Percentiles rank a stretch among this genome's conserved stretches.
These are phyloP conservation scores for Dichetophora obliterata DNA, from an alignment of 2,888 invertebrate species.

Conservation along the genomic window DNA sequence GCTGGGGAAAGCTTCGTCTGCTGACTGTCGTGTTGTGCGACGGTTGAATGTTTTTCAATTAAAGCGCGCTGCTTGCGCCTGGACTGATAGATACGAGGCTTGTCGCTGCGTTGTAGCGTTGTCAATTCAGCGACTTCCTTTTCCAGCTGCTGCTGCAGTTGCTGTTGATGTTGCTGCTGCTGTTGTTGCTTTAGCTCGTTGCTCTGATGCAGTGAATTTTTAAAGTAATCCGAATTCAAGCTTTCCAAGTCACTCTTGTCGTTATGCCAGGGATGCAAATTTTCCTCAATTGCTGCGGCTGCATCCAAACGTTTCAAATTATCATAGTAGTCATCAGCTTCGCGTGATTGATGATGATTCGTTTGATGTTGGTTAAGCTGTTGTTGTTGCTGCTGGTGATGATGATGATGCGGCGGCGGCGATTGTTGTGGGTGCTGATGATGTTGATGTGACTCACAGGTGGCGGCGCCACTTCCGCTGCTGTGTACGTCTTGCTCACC, in stretches of 20 bases:
- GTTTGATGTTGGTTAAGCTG: slow-evolving; percentile 34
- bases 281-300: slow-evolving; percentile 55
- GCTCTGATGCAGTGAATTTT: slow-evolving; percentile 68
- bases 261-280: slow-evolving; percentile 67
- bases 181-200: slow-evolving; percentile 54
- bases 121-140: slow-evolving; percentile 60
- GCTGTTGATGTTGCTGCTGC: slow-evolving; percentile 31
- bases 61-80: slow-evolving; percentile 52
- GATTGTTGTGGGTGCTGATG: slow-evolving; percentile 48
- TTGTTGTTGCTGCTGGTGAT: slow-evolving; percentile 39
- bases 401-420: slow-evolving; percentile 50
- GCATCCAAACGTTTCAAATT: slow-evolving; percentile 69
- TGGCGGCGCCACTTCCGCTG: slow-evolving; percentile 57
- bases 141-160: slow-evolving; percentile 52
- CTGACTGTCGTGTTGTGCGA: slow-evolving; percentile 40
- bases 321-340: slow-evolving; percentile 68
- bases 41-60: slow-evolving; percentile 41
- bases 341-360: slow-evolving; percentile 53
- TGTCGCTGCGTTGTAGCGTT: slow-evolving; percentile 53
- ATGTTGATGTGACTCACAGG: slow-evolving; percentile 62
- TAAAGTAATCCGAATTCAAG: slow-evolving; percentile 69
- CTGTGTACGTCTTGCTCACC: slow-evolving; percentile 49
- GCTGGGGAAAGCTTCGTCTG: slow-evolving; percentile 44
- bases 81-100: slow-evolving; percentile 65
- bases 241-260: slow-evolving; percentile 70